Conservation (phyloP, 2,797 vertebrate genomes). For the Philypnodon macrostomus region DNA sequence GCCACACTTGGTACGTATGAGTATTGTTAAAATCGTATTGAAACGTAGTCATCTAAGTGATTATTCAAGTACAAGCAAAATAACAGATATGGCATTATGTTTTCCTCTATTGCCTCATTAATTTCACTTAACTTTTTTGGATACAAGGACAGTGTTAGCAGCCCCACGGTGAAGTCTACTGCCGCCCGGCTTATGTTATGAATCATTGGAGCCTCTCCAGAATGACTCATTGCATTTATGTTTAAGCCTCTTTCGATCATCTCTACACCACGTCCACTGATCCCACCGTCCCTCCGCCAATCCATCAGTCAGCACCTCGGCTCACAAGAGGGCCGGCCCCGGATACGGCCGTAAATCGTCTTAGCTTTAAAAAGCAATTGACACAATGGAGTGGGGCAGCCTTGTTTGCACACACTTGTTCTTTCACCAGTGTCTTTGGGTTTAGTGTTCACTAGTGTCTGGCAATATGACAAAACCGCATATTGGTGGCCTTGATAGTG, state of each 20-base stretch:
- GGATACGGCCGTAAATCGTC: conserved; percentile 28
- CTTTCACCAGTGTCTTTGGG: conserved; percentile 2
- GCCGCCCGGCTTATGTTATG: conserved; percentile 23
- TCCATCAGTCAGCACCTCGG: conserved; percentile 30
- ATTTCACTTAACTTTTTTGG: neutral
- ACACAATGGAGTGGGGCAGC: conserved; percentile 14
- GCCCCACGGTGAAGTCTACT: conserved; percentile 14
- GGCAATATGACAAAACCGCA: no score
- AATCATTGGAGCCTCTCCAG: conserved; percentile 29
- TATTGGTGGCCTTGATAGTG: no score
- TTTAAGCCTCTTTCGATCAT: conserved; percentile 51
- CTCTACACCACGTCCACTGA: conserved; percentile 40
- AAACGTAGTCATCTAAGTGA: no score
- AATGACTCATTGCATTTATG: conserved; percentile 39
- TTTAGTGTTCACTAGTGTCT: neutral
- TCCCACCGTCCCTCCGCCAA: conserved; percentile 21
- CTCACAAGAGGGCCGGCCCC: conserved; percentile 18
- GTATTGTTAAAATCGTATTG: no score
- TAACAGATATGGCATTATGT: neutral
- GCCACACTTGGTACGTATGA: no score
- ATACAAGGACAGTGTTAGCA: neutral
- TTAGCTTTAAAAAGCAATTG: conserved; percentile 21
- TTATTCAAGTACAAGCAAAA: no score
- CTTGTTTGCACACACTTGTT: conserved; percentile 2
- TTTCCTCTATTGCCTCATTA: neutral